Evolutionary conservation across 35 echinoderm and acorn worm species (phyloP).

Genomic region (Holothuria glaberrima): DNA sequence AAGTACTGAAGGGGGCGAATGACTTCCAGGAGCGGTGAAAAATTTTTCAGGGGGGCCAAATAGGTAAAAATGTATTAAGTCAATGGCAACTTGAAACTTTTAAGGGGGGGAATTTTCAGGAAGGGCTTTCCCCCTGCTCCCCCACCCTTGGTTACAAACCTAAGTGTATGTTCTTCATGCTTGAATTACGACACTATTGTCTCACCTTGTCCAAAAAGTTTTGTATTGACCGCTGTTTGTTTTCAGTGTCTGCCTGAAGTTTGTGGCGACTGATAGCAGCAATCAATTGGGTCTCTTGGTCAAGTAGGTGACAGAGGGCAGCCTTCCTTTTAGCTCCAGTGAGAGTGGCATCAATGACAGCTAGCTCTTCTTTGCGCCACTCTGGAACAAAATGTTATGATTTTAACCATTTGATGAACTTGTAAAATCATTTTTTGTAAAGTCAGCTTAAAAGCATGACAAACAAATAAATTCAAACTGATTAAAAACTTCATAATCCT

Average conservation of each 20-base stretch:
- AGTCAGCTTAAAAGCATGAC: background rate
- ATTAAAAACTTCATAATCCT: background rate
- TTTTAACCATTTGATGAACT: too few relatives aligned
- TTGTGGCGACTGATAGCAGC: constrained; percentile 95
- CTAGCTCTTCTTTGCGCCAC: constrained; percentile 92
- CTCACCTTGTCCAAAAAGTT: constrained; percentile 95
- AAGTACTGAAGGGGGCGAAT: too few relatives aligned
- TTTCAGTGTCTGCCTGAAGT: constrained; percentile 79
- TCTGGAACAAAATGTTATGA: constrained; percentile 48
- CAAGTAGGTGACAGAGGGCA: constrained; percentile 93
- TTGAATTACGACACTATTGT: background rate
- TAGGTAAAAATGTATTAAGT: too few relatives aligned
- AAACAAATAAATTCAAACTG: background rate
- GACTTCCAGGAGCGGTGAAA: too few relatives aligned
- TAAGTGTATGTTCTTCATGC: too few relatives aligned
- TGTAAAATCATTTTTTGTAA: too few relatives aligned
- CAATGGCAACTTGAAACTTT: too few relatives aligned
- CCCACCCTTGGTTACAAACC: too few relatives aligned
- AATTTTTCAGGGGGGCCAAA: too few relatives aligned
- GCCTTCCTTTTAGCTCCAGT: constrained; percentile 90
- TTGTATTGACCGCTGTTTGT: constrained; percentile 89
- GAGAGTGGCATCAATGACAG: constrained; percentile 71
- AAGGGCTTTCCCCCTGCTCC: too few relatives aligned
- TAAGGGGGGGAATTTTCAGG: too few relatives aligned
- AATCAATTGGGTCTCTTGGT: constrained; percentile 97